A percentile compares a stretch with the other conserved stretches of the same genome.
phyloP scores from a whole-genome alignment of 2,113 vertebrate genomes.

The Pseudopodoces humilis region DNA sequence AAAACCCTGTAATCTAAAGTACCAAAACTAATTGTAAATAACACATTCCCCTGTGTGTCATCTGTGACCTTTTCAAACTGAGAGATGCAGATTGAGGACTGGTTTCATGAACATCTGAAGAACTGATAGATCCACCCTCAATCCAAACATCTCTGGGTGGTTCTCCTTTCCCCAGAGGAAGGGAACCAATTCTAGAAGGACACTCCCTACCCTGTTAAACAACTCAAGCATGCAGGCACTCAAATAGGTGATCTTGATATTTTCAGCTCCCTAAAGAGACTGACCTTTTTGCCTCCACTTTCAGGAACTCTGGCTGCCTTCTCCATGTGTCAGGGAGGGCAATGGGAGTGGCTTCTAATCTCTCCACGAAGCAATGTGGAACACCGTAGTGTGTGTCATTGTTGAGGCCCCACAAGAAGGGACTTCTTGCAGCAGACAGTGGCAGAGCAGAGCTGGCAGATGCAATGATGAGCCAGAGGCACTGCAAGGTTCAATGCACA shows the following conservation, averaged over 20 bases:
- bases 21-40: not conserved
- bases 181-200: not conserved
- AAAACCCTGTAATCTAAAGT: not conserved
- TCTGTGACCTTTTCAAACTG: not conserved
- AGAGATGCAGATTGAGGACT: not conserved
- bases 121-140: not conserved
- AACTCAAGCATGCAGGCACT: not conserved
- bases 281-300: not conserved
- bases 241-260: not conserved
- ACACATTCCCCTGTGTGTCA: not conserved
- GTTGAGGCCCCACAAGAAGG: not conserved
- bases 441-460: not conserved
- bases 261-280: not conserved
- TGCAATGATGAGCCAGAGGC: not conserved
- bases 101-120: not conserved
- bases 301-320: conserved; percentile 1
- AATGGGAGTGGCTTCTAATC: not conserved
- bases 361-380: not conserved
- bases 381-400: not conserved
- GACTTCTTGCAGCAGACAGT: not conserved
- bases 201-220: not conserved
- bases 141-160: not conserved
- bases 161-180: not conserved
- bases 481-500: not conserved
- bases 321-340: not conserved